Conservation (phyloP, 2,797 vertebrate genomes). For the Borostomias antarcticus region DNA sequence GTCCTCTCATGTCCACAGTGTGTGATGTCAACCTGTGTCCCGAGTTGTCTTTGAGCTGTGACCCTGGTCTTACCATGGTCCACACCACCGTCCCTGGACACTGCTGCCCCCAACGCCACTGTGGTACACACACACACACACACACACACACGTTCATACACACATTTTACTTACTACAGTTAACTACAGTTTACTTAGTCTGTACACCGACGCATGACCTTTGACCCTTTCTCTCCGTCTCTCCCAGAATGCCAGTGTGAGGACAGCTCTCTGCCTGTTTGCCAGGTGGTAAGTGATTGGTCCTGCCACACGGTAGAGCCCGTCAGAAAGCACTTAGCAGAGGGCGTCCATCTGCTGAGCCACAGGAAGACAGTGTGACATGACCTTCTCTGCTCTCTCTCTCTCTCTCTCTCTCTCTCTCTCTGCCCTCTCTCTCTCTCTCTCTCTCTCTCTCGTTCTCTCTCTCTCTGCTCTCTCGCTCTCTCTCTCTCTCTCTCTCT, state of each 20-base stretch:
- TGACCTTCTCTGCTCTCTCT: neutral
- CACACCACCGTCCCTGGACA: conserved; percentile 77
- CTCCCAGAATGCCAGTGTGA: conserved; percentile 90
- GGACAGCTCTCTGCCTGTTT: conserved; percentile 77
- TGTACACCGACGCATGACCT: no score
- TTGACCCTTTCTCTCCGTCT: conserved; percentile 22
- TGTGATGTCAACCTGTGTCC: conserved; percentile 90
- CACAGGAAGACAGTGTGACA: neutral
- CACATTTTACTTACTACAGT: neutral
- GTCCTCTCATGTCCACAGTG: conserved; percentile 70
- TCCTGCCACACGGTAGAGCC: neutral
- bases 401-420: no score
- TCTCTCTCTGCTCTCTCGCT: no score
- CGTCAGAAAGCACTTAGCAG: neutral
- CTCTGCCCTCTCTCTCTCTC: no score
- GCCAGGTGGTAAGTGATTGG: conserved; percentile 90
- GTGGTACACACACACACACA: conserved; percentile 77
- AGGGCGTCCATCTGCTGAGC: neutral
- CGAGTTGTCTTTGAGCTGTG: conserved; percentile 79
- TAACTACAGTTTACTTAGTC: no score
- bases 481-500: no score
- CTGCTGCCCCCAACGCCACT: conserved; percentile 90
- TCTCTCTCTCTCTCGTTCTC: no score
- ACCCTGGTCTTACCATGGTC: conserved; percentile 81
- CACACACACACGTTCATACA: conserved; percentile 11